Conservation (phyloP, 1,140 invertebrate species). For the Temnothorax longispinosus region DNA sequence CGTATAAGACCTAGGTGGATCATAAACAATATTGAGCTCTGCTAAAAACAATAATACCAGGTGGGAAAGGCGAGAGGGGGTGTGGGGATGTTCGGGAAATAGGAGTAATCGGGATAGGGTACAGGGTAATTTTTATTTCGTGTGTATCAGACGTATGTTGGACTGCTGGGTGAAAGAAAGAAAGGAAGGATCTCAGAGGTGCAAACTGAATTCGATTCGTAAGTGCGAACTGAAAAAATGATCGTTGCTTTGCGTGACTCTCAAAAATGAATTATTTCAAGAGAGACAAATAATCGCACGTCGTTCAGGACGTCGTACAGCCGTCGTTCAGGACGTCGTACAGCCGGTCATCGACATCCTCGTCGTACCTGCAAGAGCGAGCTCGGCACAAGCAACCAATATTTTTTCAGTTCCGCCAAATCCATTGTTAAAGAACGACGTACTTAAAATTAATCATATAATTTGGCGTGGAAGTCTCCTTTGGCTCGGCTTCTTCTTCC, state of each 20-base stretch:
- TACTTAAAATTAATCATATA: constrained; percentile 79
- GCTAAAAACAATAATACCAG: constrained; percentile 58
- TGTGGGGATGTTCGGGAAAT: neutral
- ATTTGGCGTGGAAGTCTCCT: constrained; percentile 79
- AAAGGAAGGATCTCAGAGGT: constrained; percentile 9
- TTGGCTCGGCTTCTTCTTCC: constrained; percentile 66
- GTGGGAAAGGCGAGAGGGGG: neutral
- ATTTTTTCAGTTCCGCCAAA: constrained; percentile 82
- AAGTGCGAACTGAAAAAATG: constrained; percentile 83
- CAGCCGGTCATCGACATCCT: constrained; percentile 77
- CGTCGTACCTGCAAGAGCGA: constrained; percentile 81
- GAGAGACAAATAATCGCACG: constrained; percentile 66
- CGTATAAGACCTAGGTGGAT: constrained; percentile 70
- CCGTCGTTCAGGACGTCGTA: constrained; percentile 68
- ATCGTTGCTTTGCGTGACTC: constrained; percentile 83
- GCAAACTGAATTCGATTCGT: constrained; percentile 15
- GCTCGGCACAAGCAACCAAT: constrained; percentile 82
- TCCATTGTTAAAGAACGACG: constrained; percentile 65
- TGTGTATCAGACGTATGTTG: neutral
- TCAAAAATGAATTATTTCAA: constrained; percentile 69
- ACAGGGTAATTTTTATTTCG: neutral
- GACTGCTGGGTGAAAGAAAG: constrained; percentile 32
- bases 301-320: constrained; percentile 56
- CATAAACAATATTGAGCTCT: constrained; percentile 58
- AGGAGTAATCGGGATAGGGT: neutral